A percentile compares a stretch with the other conserved stretches of the same genome.
Evolutionary conservation across 2,797 vertebrate genomes (phyloP).

Genomic region (Hippoglossus hippoglossus): DNA sequence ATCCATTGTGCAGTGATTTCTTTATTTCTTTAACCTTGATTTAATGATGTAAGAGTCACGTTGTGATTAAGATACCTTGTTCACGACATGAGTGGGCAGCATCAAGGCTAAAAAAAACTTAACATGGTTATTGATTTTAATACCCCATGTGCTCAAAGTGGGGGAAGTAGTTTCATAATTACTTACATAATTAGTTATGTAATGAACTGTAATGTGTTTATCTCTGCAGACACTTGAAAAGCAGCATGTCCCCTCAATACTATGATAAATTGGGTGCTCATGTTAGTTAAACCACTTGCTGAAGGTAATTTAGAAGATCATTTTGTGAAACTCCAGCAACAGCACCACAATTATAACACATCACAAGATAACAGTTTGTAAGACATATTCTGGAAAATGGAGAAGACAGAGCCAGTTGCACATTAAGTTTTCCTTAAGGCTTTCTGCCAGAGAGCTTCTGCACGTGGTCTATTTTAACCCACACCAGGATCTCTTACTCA

Average conservation of each 20-base stretch:
- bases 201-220: slow-evolving; percentile 36
- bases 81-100: neutral
- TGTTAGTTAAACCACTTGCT: slow-evolving; percentile 20
- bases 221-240: slow-evolving; percentile 29
- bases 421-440: neutral
- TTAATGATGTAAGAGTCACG: slow-evolving; percentile 1
- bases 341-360: slow-evolving; percentile 19
- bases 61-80: slow-evolving; percentile 1
- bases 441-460: neutral
- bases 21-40: slow-evolving; percentile 32
- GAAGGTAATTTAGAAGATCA: slow-evolving; percentile 20
- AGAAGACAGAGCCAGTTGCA: neutral
- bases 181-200: slow-evolving; percentile 22
- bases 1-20: slow-evolving; percentile 11
- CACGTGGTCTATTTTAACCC: too few species aligned
- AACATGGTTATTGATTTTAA: neutral
- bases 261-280: slow-evolving; percentile 1
- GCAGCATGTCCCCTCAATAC: neutral
- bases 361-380: slow-evolving; percentile 24
- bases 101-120: neutral
- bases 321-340: slow-evolving; percentile 10
- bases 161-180: slow-evolving; percentile 6
- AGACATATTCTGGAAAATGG: slow-evolving; percentile 26
- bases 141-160: neutral
- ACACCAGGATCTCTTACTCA: too few species aligned